Conservation (phyloP, 2,888 invertebrate species). For the Papilio protenor region DNA sequence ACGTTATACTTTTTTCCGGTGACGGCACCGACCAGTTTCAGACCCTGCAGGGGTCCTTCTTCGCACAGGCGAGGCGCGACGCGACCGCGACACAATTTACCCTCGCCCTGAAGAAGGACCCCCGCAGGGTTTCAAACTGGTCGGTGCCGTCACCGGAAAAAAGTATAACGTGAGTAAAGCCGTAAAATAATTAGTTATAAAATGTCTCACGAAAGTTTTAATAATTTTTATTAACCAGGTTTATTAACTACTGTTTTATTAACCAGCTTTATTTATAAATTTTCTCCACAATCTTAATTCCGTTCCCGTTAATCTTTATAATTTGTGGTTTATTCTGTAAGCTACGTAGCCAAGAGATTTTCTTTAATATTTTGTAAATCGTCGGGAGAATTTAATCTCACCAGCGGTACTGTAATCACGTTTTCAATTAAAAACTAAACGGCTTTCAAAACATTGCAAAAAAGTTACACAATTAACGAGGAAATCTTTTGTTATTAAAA, state of each 20-base stretch:
- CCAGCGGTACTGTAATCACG: constrained; percentile 32
- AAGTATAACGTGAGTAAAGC: too few relatives aligned
- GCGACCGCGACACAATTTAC: too few relatives aligned
- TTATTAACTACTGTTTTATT: not conserved
- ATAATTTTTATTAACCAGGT: too few relatives aligned
- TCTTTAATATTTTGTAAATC: constrained; percentile 39
- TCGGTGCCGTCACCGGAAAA: too few relatives aligned
- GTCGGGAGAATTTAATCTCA: constrained; percentile 34
- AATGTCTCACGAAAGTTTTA: too few relatives aligned
- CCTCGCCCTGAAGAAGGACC: too few relatives aligned
- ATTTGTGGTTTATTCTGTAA: constrained; percentile 15
- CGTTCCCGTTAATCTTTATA: constrained; percentile 8
- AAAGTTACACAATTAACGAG: constrained; percentile 29
- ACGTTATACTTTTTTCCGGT: too few relatives aligned
- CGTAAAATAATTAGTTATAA: too few relatives aligned
- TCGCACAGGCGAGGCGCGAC: too few relatives aligned
- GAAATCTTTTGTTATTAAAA: constrained; percentile 19
- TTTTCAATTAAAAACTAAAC: constrained; percentile 40
- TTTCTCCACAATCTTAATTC: not conserved
- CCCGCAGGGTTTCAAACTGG: too few relatives aligned
- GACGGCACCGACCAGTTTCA: too few relatives aligned
- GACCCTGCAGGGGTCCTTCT: too few relatives aligned
- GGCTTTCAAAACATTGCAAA: constrained; percentile 28
- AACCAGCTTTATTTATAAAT: not conserved
- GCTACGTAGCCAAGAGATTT: constrained; percentile 28